Conservation (phyloP, 2,888 invertebrate genomes). For the Thereva nobilitata region DNA sequence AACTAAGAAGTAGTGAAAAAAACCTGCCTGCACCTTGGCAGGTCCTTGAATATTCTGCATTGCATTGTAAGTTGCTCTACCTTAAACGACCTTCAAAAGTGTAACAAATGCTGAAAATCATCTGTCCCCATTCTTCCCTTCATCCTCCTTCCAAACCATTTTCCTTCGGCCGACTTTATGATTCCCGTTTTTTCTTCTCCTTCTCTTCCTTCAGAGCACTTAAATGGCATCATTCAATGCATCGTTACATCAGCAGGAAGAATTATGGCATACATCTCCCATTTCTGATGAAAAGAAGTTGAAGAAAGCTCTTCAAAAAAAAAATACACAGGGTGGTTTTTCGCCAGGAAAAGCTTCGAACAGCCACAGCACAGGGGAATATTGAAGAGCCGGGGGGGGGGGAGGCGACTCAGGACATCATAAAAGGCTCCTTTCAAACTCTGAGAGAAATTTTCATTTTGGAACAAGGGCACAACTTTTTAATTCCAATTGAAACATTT, state of each 20-base stretch:
- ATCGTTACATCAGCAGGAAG: constrained; percentile 20
- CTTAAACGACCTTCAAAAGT: too few relatives aligned
- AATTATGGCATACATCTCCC: constrained; percentile 13
- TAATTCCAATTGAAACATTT: background rate
- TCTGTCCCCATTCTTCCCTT: too few relatives aligned
- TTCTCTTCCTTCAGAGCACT: constrained; percentile 7
- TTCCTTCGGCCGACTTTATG: constrained; percentile 15
- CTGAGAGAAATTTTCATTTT: background rate
- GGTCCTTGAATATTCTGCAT: too few relatives aligned
- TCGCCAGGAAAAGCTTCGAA: too few relatives aligned
- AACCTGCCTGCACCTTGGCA: too few relatives aligned
- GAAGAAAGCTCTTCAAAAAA: constrained; percentile 10
- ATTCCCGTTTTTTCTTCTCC: constrained; percentile 7
- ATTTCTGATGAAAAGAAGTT: constrained; percentile 8
- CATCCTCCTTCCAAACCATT: background rate
- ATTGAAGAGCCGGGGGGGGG: background rate
- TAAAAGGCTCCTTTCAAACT: background rate
- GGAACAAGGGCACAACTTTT: constrained; percentile 10
- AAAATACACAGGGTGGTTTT: too few relatives aligned
- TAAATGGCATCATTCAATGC: constrained; percentile 26
- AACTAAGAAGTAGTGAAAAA: too few relatives aligned
- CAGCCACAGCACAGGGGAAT: too few relatives aligned
- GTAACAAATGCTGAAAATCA: too few relatives aligned
- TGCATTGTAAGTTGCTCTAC: too few relatives aligned
- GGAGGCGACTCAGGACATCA: background rate